Evolutionary conservation across 2,888 invertebrate genomes (phyloP).

Genomic region (Hoplodrina blanda): DNA sequence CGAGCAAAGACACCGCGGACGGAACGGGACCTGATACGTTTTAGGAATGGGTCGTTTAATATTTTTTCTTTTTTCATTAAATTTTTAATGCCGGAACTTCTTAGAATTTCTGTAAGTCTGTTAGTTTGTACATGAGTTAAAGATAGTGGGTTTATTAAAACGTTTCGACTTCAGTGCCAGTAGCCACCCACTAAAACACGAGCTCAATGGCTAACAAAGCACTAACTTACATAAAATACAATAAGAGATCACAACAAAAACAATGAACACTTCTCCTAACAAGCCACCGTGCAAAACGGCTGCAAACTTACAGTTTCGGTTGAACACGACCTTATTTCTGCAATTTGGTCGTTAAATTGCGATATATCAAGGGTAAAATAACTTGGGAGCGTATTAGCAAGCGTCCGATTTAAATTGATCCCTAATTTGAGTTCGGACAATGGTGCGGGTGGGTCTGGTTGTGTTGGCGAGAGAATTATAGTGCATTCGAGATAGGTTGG

Average conservation of each 20-base stretch:
- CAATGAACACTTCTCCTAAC: constrained; percentile 82
- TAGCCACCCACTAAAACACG: constrained; percentile 75
- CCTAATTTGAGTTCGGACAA: constrained; percentile 36
- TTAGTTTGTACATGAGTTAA: constrained; percentile 59
- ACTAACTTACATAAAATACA: constrained; percentile 72
- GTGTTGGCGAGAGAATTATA: constrained; percentile 69
- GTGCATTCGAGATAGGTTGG: constrained; percentile 73
- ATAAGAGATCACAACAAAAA: constrained; percentile 78
- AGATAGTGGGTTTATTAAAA: constrained; percentile 56
- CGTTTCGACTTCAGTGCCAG: constrained; percentile 39
- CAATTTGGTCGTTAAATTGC: constrained; percentile 57
- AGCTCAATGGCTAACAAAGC: constrained; percentile 74
- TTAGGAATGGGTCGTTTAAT: constrained; percentile 75
- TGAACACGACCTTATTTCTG: constrained; percentile 42
- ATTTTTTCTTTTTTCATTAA: constrained; percentile 67
- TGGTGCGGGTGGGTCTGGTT: constrained; percentile 63
- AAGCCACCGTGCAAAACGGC: constrained; percentile 80
- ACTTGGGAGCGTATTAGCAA: constrained; percentile 65
- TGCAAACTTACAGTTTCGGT: constrained; percentile 57
- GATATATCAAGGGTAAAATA: constrained; percentile 30
- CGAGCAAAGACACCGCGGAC: constrained; percentile 81
- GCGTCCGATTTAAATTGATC: constrained; percentile 71
- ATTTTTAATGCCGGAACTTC: constrained; percentile 66
- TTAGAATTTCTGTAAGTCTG: constrained; percentile 65
- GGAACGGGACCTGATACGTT: constrained; percentile 73